A percentile compares a stretch with the other conserved stretches of the same genome.
These are phyloP conservation scores for Scaptomyza polygonia DNA, from an alignment of 2,888 invertebrate species.

Conservation along the genomic window DNA sequence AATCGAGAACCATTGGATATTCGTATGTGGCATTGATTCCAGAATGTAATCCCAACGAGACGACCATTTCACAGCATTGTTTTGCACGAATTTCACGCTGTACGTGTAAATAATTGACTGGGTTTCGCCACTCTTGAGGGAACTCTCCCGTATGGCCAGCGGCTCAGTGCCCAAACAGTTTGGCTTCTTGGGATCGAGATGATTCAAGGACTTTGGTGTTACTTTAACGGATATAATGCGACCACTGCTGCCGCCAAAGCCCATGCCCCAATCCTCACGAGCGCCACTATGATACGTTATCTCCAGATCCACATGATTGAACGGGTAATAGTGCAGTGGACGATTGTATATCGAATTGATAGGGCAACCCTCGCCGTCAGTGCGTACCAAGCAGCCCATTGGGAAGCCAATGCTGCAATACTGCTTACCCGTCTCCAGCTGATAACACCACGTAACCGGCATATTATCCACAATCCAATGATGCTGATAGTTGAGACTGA, in stretches of 20 bases:
- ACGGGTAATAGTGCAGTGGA: constrained; percentile 93
- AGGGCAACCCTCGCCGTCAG: constrained; percentile 86
- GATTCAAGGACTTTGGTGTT: constrained; percentile 86
- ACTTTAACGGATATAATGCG: constrained; percentile 94
- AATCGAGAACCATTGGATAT: constrained; percentile 99
- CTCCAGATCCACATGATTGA: constrained; percentile 97
- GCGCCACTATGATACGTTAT: constrained; percentile 97
- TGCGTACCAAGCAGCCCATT: constrained; percentile 95
- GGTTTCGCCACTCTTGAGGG: constrained; percentile 84
- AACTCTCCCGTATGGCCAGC: constrained; percentile 89
- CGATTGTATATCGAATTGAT: constrained; percentile 87
- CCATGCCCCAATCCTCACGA: constrained; percentile 93
- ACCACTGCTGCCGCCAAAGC: constrained; percentile 92
- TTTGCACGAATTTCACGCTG: constrained; percentile 91
- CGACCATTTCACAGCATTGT: constrained; percentile 97
- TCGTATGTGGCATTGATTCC: constrained; percentile 98
- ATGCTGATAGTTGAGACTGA: constrained; percentile 98
- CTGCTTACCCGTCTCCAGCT: constrained; percentile 88
- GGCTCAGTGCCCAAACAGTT: constrained; percentile 87
- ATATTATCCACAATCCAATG: constrained; percentile 99
- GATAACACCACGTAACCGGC: constrained; percentile 99
- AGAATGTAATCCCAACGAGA: constrained; percentile 99
- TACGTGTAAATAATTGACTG: constrained; percentile 93
- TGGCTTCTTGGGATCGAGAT: constrained; percentile 84
- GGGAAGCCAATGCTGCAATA: constrained; percentile 98